Evolutionary conservation across 1,140 invertebrate species (phyloP), one percentile per base, ranked within the genome.

Genomic region (Oedothorax gibbosus): DNA sequence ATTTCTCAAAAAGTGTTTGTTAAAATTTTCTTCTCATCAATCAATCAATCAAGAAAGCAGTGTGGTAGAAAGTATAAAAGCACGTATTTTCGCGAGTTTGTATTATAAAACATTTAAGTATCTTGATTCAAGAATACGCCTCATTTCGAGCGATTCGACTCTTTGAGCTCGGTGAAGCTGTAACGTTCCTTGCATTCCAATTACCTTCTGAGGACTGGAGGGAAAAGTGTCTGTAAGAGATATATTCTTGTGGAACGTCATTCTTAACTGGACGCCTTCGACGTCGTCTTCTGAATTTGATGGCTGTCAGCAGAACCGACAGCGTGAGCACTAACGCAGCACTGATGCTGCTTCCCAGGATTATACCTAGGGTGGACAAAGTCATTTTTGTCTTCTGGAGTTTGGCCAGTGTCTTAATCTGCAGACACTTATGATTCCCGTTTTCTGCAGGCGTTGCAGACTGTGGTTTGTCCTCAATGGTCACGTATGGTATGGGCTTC

Each of bases 311-410:
- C 50, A 95, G 93, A 2, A 95, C 94, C 3, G 96, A 93, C 84
- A 96, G 91, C 0, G 96, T 93, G 20, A 97, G 91, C 88, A 97
- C 96, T 9, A 96, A 94, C 20, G 96, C 93, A 88, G 95, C 94
- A 80, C 95, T 95, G 92, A 96, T 93, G 86, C 94, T 95, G 88
- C 94, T 94, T 57, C 95, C 95, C 8, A 96, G 93, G 77, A 96
- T 95, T 57, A 97, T 92, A 20, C 95, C 95, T 18, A 97, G 90
- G 79, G 87, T 88, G 14, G 88, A 87, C 53, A 88, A 65, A 56
- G 87, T 84, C 71, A 88, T 86, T 51, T 80, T 75, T 12, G 85
- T 87, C 65, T 88, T 88, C 57, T 88, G 86, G 20, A 76, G 75
- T 50, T 85, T 86, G 20, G 87, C 71, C 53, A 82, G 56, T 53